Percentiles rank a stretch among this genome's conserved stretches.
These are phyloP conservation scores for Xenopus petersii DNA, from an alignment of 2,797 vertebrate genomes.

Conservation along the genomic window DNA sequence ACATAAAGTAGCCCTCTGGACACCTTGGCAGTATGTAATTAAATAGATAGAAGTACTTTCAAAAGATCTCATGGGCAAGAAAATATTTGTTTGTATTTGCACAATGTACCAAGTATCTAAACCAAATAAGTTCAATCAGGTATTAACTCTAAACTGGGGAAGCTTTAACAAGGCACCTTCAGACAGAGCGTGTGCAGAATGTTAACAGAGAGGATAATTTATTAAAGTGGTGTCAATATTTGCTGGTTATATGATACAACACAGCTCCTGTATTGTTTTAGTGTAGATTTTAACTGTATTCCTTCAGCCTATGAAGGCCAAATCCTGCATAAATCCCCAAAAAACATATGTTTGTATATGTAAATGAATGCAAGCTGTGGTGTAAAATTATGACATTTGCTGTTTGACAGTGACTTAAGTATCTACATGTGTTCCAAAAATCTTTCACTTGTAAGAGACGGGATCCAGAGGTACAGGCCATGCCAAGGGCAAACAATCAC, in stretches of 20 bases:
- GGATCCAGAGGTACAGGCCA: no score
- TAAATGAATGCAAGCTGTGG: no score
- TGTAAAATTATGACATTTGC: no score
- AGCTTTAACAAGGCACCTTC: slow-evolving; percentile 55
- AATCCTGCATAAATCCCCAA: no score
- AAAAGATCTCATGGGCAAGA: slow-evolving; percentile 26
- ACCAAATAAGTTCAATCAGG: slow-evolving; percentile 54
- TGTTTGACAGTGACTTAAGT: no score
- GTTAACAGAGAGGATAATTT: slow-evolving; percentile 75
- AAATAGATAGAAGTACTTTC: slow-evolving; percentile 52
- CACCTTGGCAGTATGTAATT: slow-evolving; percentile 51
- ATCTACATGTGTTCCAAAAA: no score
- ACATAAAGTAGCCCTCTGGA: slow-evolving; percentile 19
- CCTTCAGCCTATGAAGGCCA: no score
- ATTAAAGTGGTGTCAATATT: slow-evolving; percentile 75
- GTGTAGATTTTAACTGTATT: slow-evolving; percentile 60
- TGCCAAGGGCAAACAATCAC: no score
- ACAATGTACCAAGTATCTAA: slow-evolving; percentile 49
- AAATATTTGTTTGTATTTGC: slow-evolving; percentile 38
- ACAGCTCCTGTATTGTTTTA: slow-evolving; percentile 70
- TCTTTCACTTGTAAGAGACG: no score
- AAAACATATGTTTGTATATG: no score
- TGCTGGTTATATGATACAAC: slow-evolving; percentile 69
- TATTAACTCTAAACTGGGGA: slow-evolving; percentile 57
- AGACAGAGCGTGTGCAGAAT: slow-evolving; percentile 71